Base-by-base conservation (phyloP, 2,888 invertebrate genomes). In the Prionchulus punctatus region DNA sequence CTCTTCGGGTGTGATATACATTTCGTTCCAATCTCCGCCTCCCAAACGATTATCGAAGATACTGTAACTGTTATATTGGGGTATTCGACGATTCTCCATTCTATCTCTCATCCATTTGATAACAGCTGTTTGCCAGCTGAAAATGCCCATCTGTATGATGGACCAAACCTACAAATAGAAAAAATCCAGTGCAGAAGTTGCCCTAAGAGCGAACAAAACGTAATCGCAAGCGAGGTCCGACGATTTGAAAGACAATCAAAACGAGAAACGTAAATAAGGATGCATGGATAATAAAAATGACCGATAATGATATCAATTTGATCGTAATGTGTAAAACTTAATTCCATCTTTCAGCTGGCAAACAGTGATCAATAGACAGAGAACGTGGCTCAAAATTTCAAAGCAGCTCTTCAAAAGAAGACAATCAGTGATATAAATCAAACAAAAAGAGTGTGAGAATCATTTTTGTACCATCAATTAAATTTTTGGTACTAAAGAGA, bases 51-150 rank as follows among this genome's bases (percentile, higher is more conserved):
- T 28, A 21, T 27, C 25, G 28, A 26, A 27, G 7, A 45, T 23
- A 23, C 47, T 45, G 47, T 45, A 45, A 12, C 26, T 28, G 2
- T n/a, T 21, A 31, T 54, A 55, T 21, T 21, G 31, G 3, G 26
- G 52, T 4, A 43, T 26, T 18, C 55, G 55, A 25, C 30, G 30
- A 47, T 50, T 57, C 25, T 42, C 49, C 28, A 52, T 26, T 18
- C 26, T 48, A 2, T 47, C 48, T n/a, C 45, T 28, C 28, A 48
- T 43, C 15, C 26, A n/a, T n/a, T 45, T 67, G 56, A 69, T 66
- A 49, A 66, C 67, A 52, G 66, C 67, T 66, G 69, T 67, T 60
- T 69, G 69, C 68, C 68, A 69, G 54, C 68, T 67, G 62, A 66
- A 70, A 25, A 69, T 62, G 56, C 65, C 66, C 31, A 69, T 57